Evolutionary conservation across 2,113 vertebrate species (phyloP), one percentile per base, ranked within the genome.

Genomic region (Pica pica): DNA sequence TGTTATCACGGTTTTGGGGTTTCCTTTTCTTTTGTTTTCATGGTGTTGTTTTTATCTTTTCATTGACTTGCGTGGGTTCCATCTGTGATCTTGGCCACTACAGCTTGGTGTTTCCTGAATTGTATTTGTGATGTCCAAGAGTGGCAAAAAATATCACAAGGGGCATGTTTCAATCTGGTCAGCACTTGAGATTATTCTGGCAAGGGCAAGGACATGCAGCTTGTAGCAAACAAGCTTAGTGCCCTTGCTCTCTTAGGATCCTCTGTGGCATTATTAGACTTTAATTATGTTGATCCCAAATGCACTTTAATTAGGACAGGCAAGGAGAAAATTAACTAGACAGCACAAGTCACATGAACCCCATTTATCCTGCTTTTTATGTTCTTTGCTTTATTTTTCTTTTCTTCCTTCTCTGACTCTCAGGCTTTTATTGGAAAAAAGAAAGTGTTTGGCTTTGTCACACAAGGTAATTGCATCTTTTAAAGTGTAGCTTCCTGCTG

Each of bases 391-490:
- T 79, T 86, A 46, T 64, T 84, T 92, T 90, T 68, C 24, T 64
- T 59, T 80, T 85, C 31, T 68, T 35, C 4, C 9, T 94, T 52
- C 28, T 86, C 89, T 87, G 87, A 41, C 28, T 70, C 19, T 74
- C 11, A 35, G 28, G n/a, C 44, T 81, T 83, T 67, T 92, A 56
- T 49, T 78, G 67, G 61, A 1, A 4, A 53, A 74, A 47, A 59
- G 37, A 11, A 23, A 11, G 19, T 13, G 28, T n/a, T 82, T 95
- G 70, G 23, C 53, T 91, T 92, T 89, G 83, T 80, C 79, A 90
- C 85, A 87, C 79, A 90, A 71, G 68, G 31, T 92, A 95, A 81
- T 95, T 93, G 52, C 76, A 57, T 92, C 93, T 89, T 88, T 83
- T 83, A 63, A 90, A 90, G 44, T 80, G 55, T 21, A 92, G 79